Base-by-base conservation (phyloP, 2,888 invertebrate genomes). In the Allolobophora icterica region DNA sequence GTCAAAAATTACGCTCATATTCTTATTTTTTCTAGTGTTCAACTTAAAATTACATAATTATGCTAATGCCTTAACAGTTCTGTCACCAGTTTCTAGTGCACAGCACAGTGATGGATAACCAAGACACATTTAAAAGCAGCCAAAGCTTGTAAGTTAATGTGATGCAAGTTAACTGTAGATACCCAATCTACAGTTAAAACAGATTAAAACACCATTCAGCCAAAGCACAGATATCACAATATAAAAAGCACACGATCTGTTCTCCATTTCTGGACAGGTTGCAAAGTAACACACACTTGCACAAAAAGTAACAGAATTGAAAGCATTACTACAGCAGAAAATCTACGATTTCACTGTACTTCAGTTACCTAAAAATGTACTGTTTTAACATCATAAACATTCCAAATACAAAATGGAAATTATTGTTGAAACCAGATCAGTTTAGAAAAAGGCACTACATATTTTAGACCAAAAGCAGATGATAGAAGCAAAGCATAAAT, bases 41-140 rank as follows among this genome's bases (percentile, higher is more conserved):
- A n/a, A n/a, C 71, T 71, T 71, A 71, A 71, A 71, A 71, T n/a
- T n/a, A 71, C 30, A 71, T n/a, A 71, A 71, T 71, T 71, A 71
- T n/a, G 71, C 13, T 71, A 71, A 8, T 71, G 71, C n/a, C 71
- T 0, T n/a, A n/a, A 71, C 30, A n/a, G 1, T 71, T 71, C 71
- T 24, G n/a, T 8, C 17, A 13, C 13, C 5, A 71, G n/a, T 71
- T 71, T 71, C 71, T 71, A 71, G 71, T n/a, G 17, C 30, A 71
- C 11, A 71, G n/a, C n/a, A 30, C 71, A 71, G n/a, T n/a, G 71
- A 71, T n/a, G 11, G 8, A 71, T n/a, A 71, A 71, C 2, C 5
- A 21, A 52, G 52, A 52, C 52, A 52, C 11, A 24, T 24, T 24
- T 52, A 52, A 24, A 52, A 52, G 52, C 52, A 52, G 71, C 45